Conservation (phyloP, 1,140 invertebrate genomes). For the Sminthurinus signatus region DNA sequence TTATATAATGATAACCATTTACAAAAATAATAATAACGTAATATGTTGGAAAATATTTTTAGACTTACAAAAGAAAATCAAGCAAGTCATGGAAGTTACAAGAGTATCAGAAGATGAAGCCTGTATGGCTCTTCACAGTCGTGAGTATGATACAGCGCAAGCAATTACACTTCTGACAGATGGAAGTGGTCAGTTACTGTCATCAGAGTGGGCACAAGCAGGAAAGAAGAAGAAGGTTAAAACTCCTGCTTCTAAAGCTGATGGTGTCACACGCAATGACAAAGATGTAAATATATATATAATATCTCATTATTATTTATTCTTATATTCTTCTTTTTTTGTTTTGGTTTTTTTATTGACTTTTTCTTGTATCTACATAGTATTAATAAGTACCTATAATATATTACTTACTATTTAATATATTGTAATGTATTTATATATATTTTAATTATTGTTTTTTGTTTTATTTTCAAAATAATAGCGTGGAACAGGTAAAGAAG, state of each 20-base stretch:
- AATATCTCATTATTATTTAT: too few relatives aligned
- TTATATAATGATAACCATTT: too few relatives aligned
- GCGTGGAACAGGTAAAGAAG: slow-evolving; percentile 16
- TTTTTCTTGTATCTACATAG: too few relatives aligned
- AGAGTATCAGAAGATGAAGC: slow-evolving; percentile 72
- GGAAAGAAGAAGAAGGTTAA: slow-evolving; percentile 39
- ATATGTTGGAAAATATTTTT: too few relatives aligned
- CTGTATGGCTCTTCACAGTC: slow-evolving; percentile 71
- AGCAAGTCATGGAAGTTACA: slow-evolving; percentile 71
- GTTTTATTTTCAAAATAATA: neutral
- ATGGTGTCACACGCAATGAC: slow-evolving; percentile 14
- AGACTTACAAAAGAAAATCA: slow-evolving; percentile 63
- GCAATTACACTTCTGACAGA: slow-evolving; percentile 40
- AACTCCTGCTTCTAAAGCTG: slow-evolving; percentile 25
- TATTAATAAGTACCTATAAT: too few relatives aligned
- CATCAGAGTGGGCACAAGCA: slow-evolving; percentile 37
- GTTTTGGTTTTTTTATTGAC: too few relatives aligned
- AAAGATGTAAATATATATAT: too few relatives aligned
- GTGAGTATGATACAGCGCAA: slow-evolving; percentile 64
- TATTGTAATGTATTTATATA: too few relatives aligned
- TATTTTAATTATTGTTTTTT: too few relatives aligned
- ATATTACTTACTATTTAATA: too few relatives aligned
- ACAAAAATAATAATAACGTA: too few relatives aligned
- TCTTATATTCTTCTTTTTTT: too few relatives aligned
- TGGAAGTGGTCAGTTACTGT: slow-evolving; percentile 31